Evolutionary conservation across 2,113 vertebrate species (phyloP).

Genomic region (Sylvilagus bachmani): DNA sequence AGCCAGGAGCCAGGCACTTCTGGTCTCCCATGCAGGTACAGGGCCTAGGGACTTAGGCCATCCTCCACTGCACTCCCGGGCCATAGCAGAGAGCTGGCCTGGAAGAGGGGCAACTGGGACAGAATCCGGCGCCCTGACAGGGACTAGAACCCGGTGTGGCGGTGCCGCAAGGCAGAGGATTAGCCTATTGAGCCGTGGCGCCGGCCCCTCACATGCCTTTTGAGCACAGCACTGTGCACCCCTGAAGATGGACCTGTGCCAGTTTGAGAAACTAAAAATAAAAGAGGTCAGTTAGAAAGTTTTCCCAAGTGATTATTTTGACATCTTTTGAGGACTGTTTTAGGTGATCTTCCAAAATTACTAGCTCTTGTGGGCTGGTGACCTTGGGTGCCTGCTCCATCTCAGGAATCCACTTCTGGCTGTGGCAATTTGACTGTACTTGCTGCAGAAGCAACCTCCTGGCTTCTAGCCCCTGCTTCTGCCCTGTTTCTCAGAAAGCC

Average conservation of each 20-base stretch:
- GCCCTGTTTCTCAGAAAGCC: constrained; percentile 21
- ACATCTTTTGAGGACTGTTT: neutral
- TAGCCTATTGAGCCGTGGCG: too few relatives aligned
- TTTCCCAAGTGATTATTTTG: neutral
- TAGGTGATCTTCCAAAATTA: neutral
- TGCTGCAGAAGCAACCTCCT: neutral
- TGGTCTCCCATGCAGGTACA: too few relatives aligned
- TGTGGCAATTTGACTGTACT: neutral
- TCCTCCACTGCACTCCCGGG: too few relatives aligned
- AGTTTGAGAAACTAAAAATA: constrained; percentile 3
- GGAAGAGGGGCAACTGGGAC: too few relatives aligned
- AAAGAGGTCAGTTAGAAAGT: neutral
- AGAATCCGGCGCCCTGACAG: too few relatives aligned
- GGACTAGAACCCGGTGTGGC: too few relatives aligned
- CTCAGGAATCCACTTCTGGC: neutral
- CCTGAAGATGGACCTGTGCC: neutral
- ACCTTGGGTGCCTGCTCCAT: neutral
- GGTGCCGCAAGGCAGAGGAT: too few relatives aligned
- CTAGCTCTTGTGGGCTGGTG: neutral
- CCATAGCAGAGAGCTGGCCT: too few relatives aligned
- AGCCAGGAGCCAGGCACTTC: too few relatives aligned
- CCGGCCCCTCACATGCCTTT: neutral
- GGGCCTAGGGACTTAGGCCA: too few relatives aligned
- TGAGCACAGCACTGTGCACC: neutral
- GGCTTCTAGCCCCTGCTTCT: neutral